Evolutionary conservation across 2,113 vertebrate species (phyloP), one percentile per base, ranked within the genome.

Genomic region (Hassar affinis): DNA sequence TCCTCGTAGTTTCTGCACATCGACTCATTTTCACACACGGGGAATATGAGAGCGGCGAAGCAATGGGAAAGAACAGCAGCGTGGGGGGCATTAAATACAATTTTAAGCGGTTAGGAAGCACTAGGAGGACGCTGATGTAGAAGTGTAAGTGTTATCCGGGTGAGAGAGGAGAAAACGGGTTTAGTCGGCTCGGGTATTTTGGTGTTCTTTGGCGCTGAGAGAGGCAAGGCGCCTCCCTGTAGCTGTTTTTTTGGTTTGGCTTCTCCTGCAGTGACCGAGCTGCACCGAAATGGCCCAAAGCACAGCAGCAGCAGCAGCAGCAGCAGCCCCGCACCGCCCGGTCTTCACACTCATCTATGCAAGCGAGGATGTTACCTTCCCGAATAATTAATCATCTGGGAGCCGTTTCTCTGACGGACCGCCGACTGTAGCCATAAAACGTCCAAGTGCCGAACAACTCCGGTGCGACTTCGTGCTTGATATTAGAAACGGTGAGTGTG

Each of bases 1-100:
- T 68, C 91, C 42, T 0, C 9, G 77, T 86, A 85, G 86, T 89
- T 91, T 90, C 90, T 91, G 91, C 88, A 90, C 87, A 81, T 90
- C 90, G 92, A 78, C 88, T 86, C 84, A 75, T 83, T 86, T 80
- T 84, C 84, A 87, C 85, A 84, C 81, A 88, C 86, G 88, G 88
- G 87, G 84, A 86, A 85, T 85, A 87, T 88, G 88, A 85, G 86
- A 88, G 86, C 81, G 54, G 80, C 56, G 79, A 79, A 86, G 83
- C 83, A 79, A 87, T 83, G 85, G 86, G 85, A 84, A 87, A 83
- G 84, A 85, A 61, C 83, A 82, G 81, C 42, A 85, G 47, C 76
- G 45, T 77, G 61, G 77, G 45, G 85, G 81, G 78, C 57, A 85
- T 80, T 77, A 87, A 84, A 68, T 79, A 15, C n/a, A 59, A 4